A percentile compares a stretch with the other conserved stretches of the same genome.
phyloP scores from a whole-genome alignment of 1,140 invertebrate genomes.

The Sarcophaga peregrina region DNA sequence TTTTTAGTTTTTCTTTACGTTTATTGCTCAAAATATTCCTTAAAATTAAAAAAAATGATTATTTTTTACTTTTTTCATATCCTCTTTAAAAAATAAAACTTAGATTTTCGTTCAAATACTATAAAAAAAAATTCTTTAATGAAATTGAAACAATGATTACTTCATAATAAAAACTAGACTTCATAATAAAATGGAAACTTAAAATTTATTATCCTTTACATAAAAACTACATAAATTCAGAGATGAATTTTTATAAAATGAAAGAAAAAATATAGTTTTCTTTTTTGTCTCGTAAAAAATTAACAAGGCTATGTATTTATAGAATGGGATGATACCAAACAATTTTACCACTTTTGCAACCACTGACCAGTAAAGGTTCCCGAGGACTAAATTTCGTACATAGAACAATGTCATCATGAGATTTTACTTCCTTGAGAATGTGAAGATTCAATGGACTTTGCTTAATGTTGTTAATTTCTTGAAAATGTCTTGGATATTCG shows the following conservation, averaged over 20 bases:
- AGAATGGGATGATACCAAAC: constrained; percentile 87
- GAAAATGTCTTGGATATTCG: constrained; percentile 77
- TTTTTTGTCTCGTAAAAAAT: background rate
- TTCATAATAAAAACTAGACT: background rate
- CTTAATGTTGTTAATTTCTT: constrained; percentile 61
- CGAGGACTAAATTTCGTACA: constrained; percentile 91
- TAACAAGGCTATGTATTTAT: constrained; percentile 45
- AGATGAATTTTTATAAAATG: background rate
- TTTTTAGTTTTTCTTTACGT: background rate
- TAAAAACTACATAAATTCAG: constrained; percentile 12
- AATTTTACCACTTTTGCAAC: constrained; percentile 87
- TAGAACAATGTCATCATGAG: constrained; percentile 87
- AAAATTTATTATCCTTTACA: constrained; percentile 1
- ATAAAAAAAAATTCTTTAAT: background rate
- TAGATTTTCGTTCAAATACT: background rate
- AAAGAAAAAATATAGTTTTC: background rate
- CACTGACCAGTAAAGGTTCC: constrained; percentile 86
- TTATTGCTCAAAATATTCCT: background rate
- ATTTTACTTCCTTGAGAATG: constrained; percentile 77
- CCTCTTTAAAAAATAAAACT: background rate
- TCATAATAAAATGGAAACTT: background rate
- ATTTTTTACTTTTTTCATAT: too few species aligned
- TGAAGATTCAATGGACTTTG: constrained; percentile 65
- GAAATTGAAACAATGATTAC: background rate
- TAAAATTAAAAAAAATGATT: background rate